Base-by-base conservation (phyloP, 2,797 vertebrate genomes). In the Melanogrammus aeglefinus region DNA sequence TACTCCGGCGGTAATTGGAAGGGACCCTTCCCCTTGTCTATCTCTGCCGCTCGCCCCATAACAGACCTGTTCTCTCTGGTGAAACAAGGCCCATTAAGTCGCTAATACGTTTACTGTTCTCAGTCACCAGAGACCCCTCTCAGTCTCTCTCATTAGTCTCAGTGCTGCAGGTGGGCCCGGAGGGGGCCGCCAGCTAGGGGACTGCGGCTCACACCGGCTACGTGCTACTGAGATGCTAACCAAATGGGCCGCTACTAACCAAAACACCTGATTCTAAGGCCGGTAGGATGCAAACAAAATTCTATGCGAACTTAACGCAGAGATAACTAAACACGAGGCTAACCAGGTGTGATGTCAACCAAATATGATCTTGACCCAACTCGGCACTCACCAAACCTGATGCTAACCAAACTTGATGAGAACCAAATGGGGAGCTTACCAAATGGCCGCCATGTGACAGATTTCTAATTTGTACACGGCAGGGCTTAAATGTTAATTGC, bases 401-500 rank as follows among this genome's bases (percentile, higher is more conserved):
- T 4, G 71, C 73, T 82, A 89, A 89, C 78, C 71, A 36, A 87
- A 74, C 84, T 0, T 79, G 79, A 83, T 63, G 51, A 16, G 6
- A 63, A 24, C n/a, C 57, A 63, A 63, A 63, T 18, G 57, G 47
- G 18, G 21, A 63, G 57, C n/a, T 2, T 8, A 63, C 57, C 57
- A 51, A 84, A 80, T 81, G 47, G 35, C 31, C 3, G 63, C 69
- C 86, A 88, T 78, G 85, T 88, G 89, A 89, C 90, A 83, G 88
- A 92, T 91, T 86, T 87, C 79, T 87, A 77, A 83, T 88, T 91
- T 88, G 85, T 88, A 88, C 85, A 81, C 86, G 6, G 38, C 79
- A 4, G 33, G 77, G 86, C 86, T 90, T 86, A 88, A 91, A 89
- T 88, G 88, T 90, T 93, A 93, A 93, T 91, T 89, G 90, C 86